Conservation (phyloP, 2,797 vertebrate genomes). For the Microhierax caerulescens region DNA sequence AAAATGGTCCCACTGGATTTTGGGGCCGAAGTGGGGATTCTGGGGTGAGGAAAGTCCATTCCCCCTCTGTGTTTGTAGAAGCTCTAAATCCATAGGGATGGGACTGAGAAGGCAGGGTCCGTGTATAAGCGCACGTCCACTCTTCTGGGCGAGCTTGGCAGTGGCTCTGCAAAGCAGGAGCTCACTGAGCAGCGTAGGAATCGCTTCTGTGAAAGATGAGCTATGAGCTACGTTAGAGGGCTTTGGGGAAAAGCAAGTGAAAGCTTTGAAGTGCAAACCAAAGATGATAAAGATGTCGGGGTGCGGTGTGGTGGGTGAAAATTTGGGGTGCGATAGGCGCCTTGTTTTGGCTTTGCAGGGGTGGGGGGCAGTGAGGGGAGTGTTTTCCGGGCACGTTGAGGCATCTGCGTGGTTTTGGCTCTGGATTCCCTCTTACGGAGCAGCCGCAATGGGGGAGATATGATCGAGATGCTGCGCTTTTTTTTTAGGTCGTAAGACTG, state of each 20-base stretch:
- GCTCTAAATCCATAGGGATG: accelerated
- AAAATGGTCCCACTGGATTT: neutral
- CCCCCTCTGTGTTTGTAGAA: neutral
- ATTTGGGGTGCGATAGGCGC: neutral
- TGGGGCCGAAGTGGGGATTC: neutral
- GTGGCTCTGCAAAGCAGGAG: neutral
- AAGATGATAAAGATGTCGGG: neutral
- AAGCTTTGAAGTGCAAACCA: neutral
- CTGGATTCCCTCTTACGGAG: accelerated
- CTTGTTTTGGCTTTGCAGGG: neutral
- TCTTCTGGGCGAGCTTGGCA: neutral
- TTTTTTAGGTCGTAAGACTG: neutral
- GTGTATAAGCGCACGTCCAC: accelerated
- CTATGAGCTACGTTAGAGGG: neutral
- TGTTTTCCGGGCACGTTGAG: accelerated
- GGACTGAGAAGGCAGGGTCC: neutral
- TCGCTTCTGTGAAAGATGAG: neutral
- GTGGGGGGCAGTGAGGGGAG: neutral
- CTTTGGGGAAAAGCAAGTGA: neutral
- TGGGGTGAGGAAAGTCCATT: accelerated
- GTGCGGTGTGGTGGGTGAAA: neutral
- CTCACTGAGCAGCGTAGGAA: neutral
- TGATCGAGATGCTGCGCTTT: neutral
- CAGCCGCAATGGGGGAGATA: accelerated
- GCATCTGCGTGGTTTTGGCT: neutral